Percentiles rank a stretch among this genome's conserved stretches.
Evolutionary conservation across 2,888 invertebrate genomes (phyloP).

Genomic region (Drosophila subquinaria): DNA sequence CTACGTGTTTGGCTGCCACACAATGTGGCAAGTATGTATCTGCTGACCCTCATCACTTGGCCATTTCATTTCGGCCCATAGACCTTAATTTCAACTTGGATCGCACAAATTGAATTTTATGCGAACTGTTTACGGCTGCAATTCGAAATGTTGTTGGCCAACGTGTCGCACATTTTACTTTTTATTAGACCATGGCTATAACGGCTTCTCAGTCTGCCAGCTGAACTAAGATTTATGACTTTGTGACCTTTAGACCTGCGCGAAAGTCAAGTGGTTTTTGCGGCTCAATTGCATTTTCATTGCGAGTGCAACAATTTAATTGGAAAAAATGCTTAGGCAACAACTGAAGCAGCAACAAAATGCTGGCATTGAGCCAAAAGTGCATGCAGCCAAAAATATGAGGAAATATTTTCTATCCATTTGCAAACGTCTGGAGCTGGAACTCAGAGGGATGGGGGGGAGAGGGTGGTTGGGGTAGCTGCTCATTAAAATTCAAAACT

Average conservation of each 20-base stretch:
- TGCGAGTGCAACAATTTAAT: constrained; percentile 44
- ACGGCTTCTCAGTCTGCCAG: neutral
- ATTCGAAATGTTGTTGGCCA: constrained; percentile 12
- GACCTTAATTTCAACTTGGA: constrained; percentile 7
- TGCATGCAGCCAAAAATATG: constrained; percentile 46
- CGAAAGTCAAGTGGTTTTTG: constrained; percentile 65
- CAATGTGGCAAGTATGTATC: constrained; percentile 22
- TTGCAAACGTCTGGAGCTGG: constrained; percentile 29
- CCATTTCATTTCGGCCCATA: constrained; percentile 29
- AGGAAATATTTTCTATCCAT: constrained; percentile 41
- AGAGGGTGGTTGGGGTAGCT: constrained; percentile 17
- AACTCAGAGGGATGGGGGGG: neutral
- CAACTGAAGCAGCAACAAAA: constrained; percentile 15
- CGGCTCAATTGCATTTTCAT: constrained; percentile 51
- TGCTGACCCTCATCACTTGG: constrained; percentile 31
- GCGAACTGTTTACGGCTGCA: constrained; percentile 24
- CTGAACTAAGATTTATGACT: constrained; percentile 29
- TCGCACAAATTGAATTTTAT: constrained; percentile 60
- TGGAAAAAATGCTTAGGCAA: constrained; percentile 52
- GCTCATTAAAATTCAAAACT: constrained; percentile 61
- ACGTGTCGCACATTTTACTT: constrained; percentile 29
- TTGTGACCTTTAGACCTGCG: constrained; percentile 58
- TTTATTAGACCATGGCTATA: constrained; percentile 9
- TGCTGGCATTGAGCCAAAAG: constrained; percentile 44
- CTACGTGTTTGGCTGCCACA: constrained; percentile 47